These are phyloP conservation scores for Macroteleia sp. DNA, from an alignment of 2,888 invertebrate genomes.

Conservation along the genomic window DNA sequence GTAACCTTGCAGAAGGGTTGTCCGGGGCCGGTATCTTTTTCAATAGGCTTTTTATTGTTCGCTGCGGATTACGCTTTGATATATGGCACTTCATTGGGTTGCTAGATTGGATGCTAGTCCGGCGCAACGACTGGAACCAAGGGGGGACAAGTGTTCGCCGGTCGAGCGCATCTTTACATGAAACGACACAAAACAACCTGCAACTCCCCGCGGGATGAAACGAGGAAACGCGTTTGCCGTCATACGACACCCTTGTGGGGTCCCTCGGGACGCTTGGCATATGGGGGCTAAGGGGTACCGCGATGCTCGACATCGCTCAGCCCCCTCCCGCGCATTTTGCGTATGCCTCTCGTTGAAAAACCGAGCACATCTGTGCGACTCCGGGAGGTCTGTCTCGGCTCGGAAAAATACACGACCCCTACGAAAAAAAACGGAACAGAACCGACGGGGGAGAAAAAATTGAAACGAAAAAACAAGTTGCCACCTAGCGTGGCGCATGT, in stretches of 20 bases:
- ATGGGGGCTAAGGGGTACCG: constrained; percentile 47
- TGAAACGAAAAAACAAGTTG: constrained; percentile 12
- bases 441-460: background rate
- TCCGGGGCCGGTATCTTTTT: too few species aligned
- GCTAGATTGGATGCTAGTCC: constrained; percentile 37
- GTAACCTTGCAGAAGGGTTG: constrained; percentile 46
- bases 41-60: constrained; percentile 41
- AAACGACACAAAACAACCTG: constrained; percentile 53
- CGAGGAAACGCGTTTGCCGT: constrained; percentile 49
- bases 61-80: constrained; percentile 45
- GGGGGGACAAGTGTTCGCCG: constrained; percentile 54
- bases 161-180: constrained; percentile 41
- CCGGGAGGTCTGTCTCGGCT: constrained; percentile 44
- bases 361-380: constrained; percentile 50
- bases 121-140: constrained; percentile 48
- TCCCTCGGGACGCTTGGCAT: constrained; percentile 46
- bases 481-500: constrained; percentile 40
- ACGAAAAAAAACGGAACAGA: constrained; percentile 5
- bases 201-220: constrained; percentile 38
- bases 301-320: constrained; percentile 64
- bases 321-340: constrained; percentile 7
- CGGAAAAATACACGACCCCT: constrained; percentile 1
- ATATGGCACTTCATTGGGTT: constrained; percentile 34
- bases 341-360: constrained; percentile 28
- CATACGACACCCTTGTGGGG: constrained; percentile 59